These are phyloP conservation scores for Metopolophium dirhodum DNA, from an alignment of 1,140 invertebrate genomes.

Conservation along the genomic window DNA sequence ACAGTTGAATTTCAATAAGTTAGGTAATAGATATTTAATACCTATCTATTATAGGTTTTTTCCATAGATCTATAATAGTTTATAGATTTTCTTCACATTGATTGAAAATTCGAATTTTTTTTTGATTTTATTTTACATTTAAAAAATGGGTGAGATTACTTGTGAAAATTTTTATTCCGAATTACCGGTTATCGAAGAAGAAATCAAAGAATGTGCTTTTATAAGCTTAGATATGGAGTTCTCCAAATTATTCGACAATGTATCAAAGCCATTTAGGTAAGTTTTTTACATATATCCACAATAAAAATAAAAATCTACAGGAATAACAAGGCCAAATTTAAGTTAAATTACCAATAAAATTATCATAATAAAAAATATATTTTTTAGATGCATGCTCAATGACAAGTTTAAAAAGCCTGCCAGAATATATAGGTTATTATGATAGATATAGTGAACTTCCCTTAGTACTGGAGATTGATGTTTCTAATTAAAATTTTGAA, in stretches of 20 bases:
- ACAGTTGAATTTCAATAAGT: too few species aligned
- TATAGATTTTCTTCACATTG: too few species aligned
- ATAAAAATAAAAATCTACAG: background rate
- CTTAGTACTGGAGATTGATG: background rate
- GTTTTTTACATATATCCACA: background rate
- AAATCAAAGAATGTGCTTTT: conserved; percentile 40
- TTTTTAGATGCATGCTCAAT: background rate
- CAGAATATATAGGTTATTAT: too few species aligned
- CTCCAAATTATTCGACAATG: conserved; percentile 30
- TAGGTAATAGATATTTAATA: too few species aligned
- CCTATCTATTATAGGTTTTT: too few species aligned
- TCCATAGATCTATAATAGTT: too few species aligned
- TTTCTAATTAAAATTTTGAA: background rate
- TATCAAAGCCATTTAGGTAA: conserved; percentile 28
- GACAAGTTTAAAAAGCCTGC: too few species aligned
- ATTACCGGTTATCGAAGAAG: background rate
- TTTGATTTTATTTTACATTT: background rate
- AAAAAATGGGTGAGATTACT: conserved; percentile 22
- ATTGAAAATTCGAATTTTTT: background rate
- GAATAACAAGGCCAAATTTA: background rate
- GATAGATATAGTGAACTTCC: background rate
- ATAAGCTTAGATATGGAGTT: conserved; percentile 51
- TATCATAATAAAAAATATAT: background rate
- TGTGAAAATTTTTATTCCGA: conserved; percentile 41
- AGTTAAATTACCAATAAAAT: background rate